Evolutionary conservation across 1,140 invertebrate genomes (phyloP).

Genomic region (Drosophila fuyamai): DNA sequence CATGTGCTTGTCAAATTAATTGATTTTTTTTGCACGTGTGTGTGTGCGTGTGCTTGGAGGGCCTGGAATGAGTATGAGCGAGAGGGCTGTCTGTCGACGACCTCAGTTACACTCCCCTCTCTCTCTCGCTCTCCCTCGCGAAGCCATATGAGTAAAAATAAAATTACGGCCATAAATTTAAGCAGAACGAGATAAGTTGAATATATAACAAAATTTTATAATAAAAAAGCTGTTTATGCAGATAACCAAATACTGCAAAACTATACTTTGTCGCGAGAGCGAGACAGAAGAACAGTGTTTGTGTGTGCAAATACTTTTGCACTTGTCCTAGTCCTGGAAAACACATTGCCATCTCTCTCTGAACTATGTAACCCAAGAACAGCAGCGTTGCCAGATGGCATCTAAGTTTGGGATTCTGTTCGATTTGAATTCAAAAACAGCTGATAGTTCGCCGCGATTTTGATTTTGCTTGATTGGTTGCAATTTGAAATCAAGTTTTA

Average conservation of each 20-base stretch:
- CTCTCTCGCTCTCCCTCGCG: constrained; percentile 2
- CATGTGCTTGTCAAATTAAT: constrained; percentile 69
- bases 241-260: constrained; percentile 9
- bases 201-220: neutral
- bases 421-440: constrained; percentile 21
- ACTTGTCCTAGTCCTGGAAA: constrained; percentile 44
- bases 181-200: constrained; percentile 10
- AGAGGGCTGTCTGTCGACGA: constrained; percentile 38
- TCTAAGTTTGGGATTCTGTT: neutral
- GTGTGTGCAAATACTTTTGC: constrained; percentile 22
- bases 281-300: neutral
- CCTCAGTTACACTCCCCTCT: constrained; percentile 32
- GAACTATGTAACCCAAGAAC: constrained; percentile 9
- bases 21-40: constrained; percentile 64
- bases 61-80: constrained; percentile 7
- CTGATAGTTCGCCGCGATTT: constrained; percentile 24
- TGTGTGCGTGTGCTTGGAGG: constrained; percentile 23
- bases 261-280: constrained; percentile 15
- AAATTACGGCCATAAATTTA: constrained; percentile 6
- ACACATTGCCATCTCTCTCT: constrained; percentile 20
- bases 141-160: constrained; percentile 30
- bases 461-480: too few species aligned
- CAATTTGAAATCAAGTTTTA: too few species aligned
- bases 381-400: constrained; percentile 19
- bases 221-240: constrained; percentile 22